Evolutionary conservation across 2,888 invertebrate genomes (phyloP).

Genomic region (Napeogenes inachia): DNA sequence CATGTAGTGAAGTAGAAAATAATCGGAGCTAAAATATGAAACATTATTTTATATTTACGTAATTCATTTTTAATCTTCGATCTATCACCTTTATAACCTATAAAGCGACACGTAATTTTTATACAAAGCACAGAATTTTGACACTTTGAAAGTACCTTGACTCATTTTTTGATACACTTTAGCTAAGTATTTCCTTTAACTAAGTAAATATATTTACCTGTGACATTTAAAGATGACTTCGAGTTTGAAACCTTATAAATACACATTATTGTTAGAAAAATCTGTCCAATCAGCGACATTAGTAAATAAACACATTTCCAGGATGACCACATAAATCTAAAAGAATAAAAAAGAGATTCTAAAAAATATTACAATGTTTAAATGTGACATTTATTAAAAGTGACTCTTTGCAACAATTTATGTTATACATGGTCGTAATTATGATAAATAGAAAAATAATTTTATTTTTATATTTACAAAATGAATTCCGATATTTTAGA

Average conservation of each 20-base stretch:
- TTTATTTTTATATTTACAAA: too few species aligned
- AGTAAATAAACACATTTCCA: slow-evolving; percentile 56
- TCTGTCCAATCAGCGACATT: slow-evolving; percentile 55
- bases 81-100: too few species aligned
- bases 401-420: too few species aligned
- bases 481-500: too few species aligned
- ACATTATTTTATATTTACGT: slow-evolving; percentile 1
- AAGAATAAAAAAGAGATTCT: slow-evolving; percentile 28
- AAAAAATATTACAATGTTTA: background rate
- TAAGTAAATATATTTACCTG: slow-evolving; percentile 1
- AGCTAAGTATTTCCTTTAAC: too few species aligned
- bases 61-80: background rate
- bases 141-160: too few species aligned
- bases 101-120: too few species aligned
- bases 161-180: too few species aligned
- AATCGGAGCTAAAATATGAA: slow-evolving; percentile 47
- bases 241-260: slow-evolving; percentile 41
- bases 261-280: slow-evolving; percentile 55
- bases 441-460: too few species aligned
- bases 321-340: slow-evolving; percentile 53
- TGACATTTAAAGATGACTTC: slow-evolving; percentile 42
- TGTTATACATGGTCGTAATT: too few species aligned
- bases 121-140: too few species aligned
- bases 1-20: slow-evolving; percentile 60
- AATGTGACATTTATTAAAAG: too few species aligned